Base-by-base conservation (phyloP, 2,888 invertebrate species). In the Lithophane ornitopus region DNA sequence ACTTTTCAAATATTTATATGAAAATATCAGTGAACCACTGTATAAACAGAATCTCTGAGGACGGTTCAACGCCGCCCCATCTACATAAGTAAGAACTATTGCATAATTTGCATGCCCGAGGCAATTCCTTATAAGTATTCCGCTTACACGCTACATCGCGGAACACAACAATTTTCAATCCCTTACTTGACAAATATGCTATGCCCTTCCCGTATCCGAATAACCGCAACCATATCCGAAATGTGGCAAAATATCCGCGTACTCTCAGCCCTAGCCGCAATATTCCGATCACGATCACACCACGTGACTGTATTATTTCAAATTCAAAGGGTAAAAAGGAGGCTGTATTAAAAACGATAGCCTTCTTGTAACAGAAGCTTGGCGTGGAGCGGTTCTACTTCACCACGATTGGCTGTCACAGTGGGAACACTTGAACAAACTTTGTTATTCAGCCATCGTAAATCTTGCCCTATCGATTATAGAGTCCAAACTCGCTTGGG, bases 261-360 rank as follows among this genome's bases (percentile, higher is more conserved):
- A 74, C 68, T 68, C 58, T 11, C 78, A 84, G 67, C 87, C 84
- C 85, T 87, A 67, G 63, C 74, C 34, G 7, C 73, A 59, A 71
- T 76, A 95, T 94, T 94, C 94, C 58, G 81, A 86, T 88, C 95
- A 95, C 95, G 95, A 87, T 73, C 88, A 67, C 58, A 85, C 90
- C 91, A 91, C 94, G 93, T 94, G 94, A 94, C 92, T 89, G 90
- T 92, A 92, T 94, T 94, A 95, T 94, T 94, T 93, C 93, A 94
- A 93, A 95, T 94, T 94, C 95, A 94, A 95, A 95, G 93, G 93
- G 93, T 93, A 93, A 93, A 93, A 94, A 92, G 88, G 87, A 85
- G 90, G 85, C 89, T 88, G 90, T 93, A 94, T 94, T 93, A 94
- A 93, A 93, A 94, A 93, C 90, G 91, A 94, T 93, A 91, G 91